These are phyloP conservation scores for Heliconius cydno DNA, from an alignment of 2,888 invertebrate genomes.

Conservation along the genomic window DNA sequence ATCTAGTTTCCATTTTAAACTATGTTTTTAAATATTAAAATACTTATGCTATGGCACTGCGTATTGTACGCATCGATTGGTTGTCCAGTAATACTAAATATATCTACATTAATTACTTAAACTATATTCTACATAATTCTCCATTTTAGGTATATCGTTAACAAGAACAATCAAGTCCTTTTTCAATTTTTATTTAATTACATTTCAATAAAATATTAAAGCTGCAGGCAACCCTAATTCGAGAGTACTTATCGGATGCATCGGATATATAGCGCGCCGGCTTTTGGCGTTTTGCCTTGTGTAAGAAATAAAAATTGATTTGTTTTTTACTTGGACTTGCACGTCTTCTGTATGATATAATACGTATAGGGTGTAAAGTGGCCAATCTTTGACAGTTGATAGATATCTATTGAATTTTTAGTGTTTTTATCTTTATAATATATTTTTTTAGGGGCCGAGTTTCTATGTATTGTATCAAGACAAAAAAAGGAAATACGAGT, in stretches of 20 bases:
- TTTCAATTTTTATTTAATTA: not conserved
- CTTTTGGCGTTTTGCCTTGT: conserved; percentile 36
- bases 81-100: too few relatives aligned
- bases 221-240: not conserved
- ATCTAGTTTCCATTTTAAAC: too few relatives aligned
- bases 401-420: not conserved
- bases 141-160: too few relatives aligned
- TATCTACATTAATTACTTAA: too few relatives aligned
- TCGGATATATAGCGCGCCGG: conserved; percentile 35
- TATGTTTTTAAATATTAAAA: too few relatives aligned
- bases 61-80: too few relatives aligned
- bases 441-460: not conserved
- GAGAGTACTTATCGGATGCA: conserved; percentile 36
- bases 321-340: conserved; percentile 20
- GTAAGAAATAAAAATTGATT: conserved; percentile 32
- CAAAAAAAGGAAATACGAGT: not conserved
- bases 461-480: too few relatives aligned
- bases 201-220: not conserved
- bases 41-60: too few relatives aligned
- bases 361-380: not conserved
- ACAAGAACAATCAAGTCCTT: not conserved
- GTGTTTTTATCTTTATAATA: not conserved
- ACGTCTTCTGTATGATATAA: conserved; percentile 5
- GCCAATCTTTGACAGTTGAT: not conserved
- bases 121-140: too few relatives aligned